Evolutionary conservation across 2,888 invertebrate genomes (phyloP).

Genomic region (Dicyrtomina minuta): DNA sequence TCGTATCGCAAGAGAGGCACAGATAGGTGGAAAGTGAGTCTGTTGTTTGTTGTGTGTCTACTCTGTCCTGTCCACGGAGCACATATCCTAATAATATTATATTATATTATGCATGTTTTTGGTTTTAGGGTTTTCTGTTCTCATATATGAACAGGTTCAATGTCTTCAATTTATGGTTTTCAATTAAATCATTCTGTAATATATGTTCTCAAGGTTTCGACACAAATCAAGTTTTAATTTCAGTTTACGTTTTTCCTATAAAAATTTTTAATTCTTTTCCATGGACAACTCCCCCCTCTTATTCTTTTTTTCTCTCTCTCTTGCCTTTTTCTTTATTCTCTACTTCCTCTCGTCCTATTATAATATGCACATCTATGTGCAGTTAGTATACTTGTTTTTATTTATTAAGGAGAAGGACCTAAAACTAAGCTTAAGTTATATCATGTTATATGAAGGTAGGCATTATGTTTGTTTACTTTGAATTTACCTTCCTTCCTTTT

Average conservation of each 20-base stretch:
- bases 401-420: too few species aligned
- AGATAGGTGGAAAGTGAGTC: conserved; percentile 5
- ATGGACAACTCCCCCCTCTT: conserved; percentile 9
- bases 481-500: too few species aligned
- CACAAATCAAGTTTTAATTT: conserved; percentile 27
- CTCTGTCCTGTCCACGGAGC: not conserved
- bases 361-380: not conserved
- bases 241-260: conserved; percentile 25
- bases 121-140: not conserved
- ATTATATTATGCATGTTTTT: not conserved
- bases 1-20: not conserved
- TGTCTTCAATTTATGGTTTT: conserved; percentile 27
- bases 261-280: conserved; percentile 22
- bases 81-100: not conserved
- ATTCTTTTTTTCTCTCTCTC: not conserved
- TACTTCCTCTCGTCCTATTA: not conserved
- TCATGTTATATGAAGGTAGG: too few species aligned
- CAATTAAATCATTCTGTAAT: conserved; percentile 23
- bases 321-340: not conserved
- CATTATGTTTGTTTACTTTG: too few species aligned
- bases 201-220: conserved; percentile 20
- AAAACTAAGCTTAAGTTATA: not conserved
- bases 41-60: not conserved
- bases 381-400: too few species aligned
- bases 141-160: conserved; percentile 26